Percentiles rank a stretch among this genome's conserved stretches.
Conservation (phyloP, 2,113 vertebrate genomes). For the Labeo catla region DNA sequence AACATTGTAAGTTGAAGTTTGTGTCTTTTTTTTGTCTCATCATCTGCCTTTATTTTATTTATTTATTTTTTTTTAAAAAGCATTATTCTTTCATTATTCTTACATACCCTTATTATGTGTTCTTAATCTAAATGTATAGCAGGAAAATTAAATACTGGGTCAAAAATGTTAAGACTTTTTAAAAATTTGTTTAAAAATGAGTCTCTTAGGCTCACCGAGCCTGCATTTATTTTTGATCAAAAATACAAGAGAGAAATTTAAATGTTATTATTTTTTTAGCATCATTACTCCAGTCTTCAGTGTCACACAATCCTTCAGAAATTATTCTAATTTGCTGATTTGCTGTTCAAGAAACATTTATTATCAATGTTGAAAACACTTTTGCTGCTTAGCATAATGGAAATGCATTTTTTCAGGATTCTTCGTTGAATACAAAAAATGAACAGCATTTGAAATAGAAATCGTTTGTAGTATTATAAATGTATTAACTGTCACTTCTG, state of each 20-base stretch:
- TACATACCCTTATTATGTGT: neutral
- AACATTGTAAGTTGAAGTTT: slow-evolving; percentile 45
- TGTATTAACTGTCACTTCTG: neutral
- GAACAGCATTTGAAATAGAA: neutral
- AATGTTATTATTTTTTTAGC: neutral
- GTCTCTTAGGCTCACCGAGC: neutral
- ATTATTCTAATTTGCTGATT: neutral
- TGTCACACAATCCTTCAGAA: neutral
- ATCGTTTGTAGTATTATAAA: neutral
- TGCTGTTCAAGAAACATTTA: neutral
- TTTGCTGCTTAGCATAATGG: neutral
- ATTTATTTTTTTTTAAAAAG: too few relatives aligned
- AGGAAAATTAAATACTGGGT: neutral
- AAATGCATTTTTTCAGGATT: neutral
- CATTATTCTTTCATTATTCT: too few relatives aligned
- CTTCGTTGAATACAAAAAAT: neutral
- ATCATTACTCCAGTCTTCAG: neutral
- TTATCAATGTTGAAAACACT: neutral
- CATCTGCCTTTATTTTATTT: too few relatives aligned
- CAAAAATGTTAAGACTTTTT: neutral
- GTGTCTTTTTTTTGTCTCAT: neutral
- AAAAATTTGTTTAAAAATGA: neutral
- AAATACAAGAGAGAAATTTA: neutral
- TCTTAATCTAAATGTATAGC: neutral
- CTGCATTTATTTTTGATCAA: neutral